Evolutionary conservation across 2,113 vertebrate species (phyloP), one percentile per base, ranked within the genome.

Genomic region (Catharus minimus): DNA sequence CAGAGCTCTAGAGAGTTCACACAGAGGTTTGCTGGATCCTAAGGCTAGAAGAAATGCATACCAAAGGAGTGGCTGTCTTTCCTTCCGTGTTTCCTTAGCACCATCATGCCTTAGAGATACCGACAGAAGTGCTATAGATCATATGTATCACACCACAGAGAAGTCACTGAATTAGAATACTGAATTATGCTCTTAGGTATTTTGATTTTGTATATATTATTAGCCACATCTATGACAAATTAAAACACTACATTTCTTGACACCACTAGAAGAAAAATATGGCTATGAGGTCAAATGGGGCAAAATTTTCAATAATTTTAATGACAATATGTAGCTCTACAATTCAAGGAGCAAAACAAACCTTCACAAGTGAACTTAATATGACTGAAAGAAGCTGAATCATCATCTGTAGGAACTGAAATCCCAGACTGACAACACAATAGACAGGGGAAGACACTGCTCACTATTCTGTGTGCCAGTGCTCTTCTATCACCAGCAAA

Each of bases 181-280:
- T 75, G 69, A 94, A 72, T 92, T 84, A 90, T 52, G 50, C 62
- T 78, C 58, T n/a, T 84, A 88, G 65, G 73, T 68, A 55, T 93
- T 88, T 88, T 3, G 0, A 82, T 93, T 93, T 88, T 88, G 43
- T 72, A 78, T 86, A 43, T 90, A 84, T 76, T 88, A 44, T 78
- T 66, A 93, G 77, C 69, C 58, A 72, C 86, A 81, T 68, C 71
- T 44, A 55, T 73, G 86, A 90, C 49, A 93, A 94, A 94, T 72
- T 88, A 88, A 82, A 92, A 90, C 11, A 65, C 53, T 88, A 47
- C n/a, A 88, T 94, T 86, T 88, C 61, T 83, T 82, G 86, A 90
- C 27, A 76, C 10, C 43, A 73, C 62, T 69, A 76, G 33, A 76
- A 60, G 55, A 67, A 89, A 94, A 89, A 89, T 64, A 78, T 17